Evolutionary conservation across 2,113 vertebrate species (phyloP).

Genomic region (Narcine bancroftii): DNA sequence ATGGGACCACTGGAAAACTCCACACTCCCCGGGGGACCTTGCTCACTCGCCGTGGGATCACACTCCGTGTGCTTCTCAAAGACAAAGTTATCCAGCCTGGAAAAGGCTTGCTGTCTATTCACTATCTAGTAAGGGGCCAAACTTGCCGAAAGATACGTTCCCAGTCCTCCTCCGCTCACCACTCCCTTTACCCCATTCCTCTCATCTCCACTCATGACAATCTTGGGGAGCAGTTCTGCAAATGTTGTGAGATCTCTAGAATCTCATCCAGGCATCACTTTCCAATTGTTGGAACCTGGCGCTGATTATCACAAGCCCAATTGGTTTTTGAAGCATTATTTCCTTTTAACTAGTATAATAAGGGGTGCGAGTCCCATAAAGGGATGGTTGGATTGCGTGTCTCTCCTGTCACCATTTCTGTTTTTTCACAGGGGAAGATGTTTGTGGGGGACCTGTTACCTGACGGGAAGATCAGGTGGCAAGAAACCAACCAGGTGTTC

Average conservation of each 20-base stretch:
- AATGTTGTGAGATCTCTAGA: neutral
- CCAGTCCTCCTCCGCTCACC: neutral
- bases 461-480: slow-evolving; percentile 90
- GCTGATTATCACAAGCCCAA: too few species aligned
- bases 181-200: neutral
- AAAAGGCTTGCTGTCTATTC: slow-evolving; percentile 78
- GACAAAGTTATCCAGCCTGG: slow-evolving; percentile 84
- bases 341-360: neutral
- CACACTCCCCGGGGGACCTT: slow-evolving; percentile 61
- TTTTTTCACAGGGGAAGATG: slow-evolving; percentile 74
- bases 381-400: neutral
- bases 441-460: slow-evolving; percentile 82
- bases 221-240: neutral
- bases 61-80: slow-evolving; percentile 80
- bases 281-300: neutral
- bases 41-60: slow-evolving; percentile 81
- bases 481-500: slow-evolving; percentile 88
- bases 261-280: neutral
- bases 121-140: slow-evolving; percentile 73
- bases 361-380: neutral
- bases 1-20: slow-evolving; percentile 40
- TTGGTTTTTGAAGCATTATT: neutral
- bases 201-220: neutral
- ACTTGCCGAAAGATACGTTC: neutral
- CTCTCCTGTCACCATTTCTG: neutral